phyloP scores from a whole-genome alignment of 2,888 invertebrate species.

The Hartigia nigra region DNA sequence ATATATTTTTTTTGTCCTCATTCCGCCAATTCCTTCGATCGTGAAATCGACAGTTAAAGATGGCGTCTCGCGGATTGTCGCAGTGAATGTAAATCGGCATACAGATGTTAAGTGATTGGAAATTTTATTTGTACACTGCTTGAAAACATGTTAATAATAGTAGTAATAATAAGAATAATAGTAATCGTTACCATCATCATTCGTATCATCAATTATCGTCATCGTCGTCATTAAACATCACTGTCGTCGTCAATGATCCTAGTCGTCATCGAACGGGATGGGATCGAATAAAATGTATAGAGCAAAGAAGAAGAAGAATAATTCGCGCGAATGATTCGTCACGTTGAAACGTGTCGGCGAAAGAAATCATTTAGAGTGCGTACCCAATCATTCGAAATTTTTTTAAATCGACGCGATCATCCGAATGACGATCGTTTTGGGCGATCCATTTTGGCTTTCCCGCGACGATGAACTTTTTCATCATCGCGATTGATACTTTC shows the following conservation, averaged over 20 bases:
- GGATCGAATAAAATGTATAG: slow-evolving; percentile 37
- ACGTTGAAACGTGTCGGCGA: not conserved
- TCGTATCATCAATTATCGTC: slow-evolving; percentile 27
- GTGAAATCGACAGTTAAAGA: not conserved
- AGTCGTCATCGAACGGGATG: slow-evolving; percentile 33
- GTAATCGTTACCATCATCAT: slow-evolving; percentile 35
- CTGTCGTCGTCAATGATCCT: slow-evolving; percentile 29
- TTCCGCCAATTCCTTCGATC: not conserved
- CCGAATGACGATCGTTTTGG: not conserved
- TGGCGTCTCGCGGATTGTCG: slow-evolving; percentile 9
- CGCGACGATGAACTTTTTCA: slow-evolving; percentile 19
- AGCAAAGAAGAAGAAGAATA: slow-evolving; percentile 23
- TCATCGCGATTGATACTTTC: slow-evolving; percentile 28
- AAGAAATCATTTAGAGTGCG: not conserved
- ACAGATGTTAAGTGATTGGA: slow-evolving; percentile 34
- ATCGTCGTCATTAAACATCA: slow-evolving; percentile 33
- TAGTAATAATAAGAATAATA: slow-evolving; percentile 31
- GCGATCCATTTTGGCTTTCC: slow-evolving; percentile 14
- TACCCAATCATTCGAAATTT: not conserved
- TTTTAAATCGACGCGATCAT: not conserved
- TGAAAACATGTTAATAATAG: slow-evolving; percentile 39
- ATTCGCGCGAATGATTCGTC: not conserved
- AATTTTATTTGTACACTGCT: slow-evolving; percentile 41
- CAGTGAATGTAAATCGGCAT: slow-evolving; percentile 21
- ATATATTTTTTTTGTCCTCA: not conserved